phyloP scores from a whole-genome alignment of 2,797 vertebrate genomes.

The Furcifer pardalis region DNA sequence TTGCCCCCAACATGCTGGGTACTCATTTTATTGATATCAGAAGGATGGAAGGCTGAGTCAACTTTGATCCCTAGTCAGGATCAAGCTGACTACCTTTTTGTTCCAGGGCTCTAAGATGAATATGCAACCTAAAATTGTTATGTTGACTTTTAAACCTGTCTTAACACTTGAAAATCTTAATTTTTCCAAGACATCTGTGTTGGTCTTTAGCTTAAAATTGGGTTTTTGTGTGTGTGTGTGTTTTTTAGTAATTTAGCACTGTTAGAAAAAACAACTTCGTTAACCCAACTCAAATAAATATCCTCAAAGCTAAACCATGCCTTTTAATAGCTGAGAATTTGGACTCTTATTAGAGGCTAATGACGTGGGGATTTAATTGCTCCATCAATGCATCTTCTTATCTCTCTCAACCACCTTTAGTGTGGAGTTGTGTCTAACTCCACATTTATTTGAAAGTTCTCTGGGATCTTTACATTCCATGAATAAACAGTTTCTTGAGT shows the following conservation, averaged over 20 bases:
- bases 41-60: no score
- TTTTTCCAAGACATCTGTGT: not conserved
- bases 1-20: no score
- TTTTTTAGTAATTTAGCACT: not conserved
- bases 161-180: not conserved
- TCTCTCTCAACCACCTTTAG: not conserved
- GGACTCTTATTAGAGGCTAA: not conserved
- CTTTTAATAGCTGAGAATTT: not conserved
- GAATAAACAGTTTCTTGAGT: slow-evolving; percentile 22
- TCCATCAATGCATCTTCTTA: slow-evolving; percentile 8
- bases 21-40: no score
- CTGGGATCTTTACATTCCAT: not conserved
- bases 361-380: not conserved
- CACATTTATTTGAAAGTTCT: not conserved
- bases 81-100: no score
- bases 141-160: not conserved
- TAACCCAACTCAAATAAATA: not conserved
- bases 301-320: not conserved
- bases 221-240: not conserved
- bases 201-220: not conserved
- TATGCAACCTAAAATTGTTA: not conserved
- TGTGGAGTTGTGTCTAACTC: not conserved
- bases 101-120: not conserved
- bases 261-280: not conserved
- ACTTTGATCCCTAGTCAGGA: no score